A percentile compares a stretch with the other conserved stretches of the same genome.
phyloP scores from a whole-genome alignment of 2,797 vertebrate species.

The Pangasius macronema region DNA sequence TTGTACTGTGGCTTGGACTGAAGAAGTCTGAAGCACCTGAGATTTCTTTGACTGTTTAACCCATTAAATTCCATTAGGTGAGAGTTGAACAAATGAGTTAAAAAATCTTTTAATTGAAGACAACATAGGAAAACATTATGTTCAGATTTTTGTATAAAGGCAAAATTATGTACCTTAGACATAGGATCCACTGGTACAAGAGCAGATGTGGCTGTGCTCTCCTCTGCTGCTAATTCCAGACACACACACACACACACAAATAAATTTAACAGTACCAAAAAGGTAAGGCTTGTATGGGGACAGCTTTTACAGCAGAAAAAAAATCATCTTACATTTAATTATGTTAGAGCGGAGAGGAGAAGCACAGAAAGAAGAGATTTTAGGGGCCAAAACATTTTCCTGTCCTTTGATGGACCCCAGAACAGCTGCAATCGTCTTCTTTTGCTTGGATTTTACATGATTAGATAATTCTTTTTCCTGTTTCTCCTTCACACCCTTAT shows the following conservation, averaged over 20 bases:
- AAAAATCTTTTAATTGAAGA: background rate
- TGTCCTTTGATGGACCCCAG: background rate
- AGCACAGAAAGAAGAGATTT: background rate
- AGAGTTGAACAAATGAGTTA: background rate
- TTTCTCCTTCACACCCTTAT: background rate
- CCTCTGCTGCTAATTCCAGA: background rate
- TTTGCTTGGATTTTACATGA: constrained; percentile 3
- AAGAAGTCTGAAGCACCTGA: background rate
- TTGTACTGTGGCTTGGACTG: constrained; percentile 11
- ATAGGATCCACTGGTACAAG: background rate
- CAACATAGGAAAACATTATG: background rate
- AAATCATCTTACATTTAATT: constrained; percentile 11
- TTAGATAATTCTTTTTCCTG: background rate
- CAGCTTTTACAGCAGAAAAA: background rate
- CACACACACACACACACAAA: background rate
- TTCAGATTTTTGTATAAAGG: background rate
- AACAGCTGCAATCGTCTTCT: background rate
- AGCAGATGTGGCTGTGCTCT: background rate
- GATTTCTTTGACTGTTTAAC: background rate
- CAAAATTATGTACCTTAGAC: background rate
- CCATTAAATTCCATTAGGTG: background rate
- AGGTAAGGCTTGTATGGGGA: background rate
- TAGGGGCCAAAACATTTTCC: background rate
- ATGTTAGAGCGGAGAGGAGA: background rate
- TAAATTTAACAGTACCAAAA: background rate